Conservation (phyloP, 2,113 vertebrate genomes). For the Verasper variegatus region DNA sequence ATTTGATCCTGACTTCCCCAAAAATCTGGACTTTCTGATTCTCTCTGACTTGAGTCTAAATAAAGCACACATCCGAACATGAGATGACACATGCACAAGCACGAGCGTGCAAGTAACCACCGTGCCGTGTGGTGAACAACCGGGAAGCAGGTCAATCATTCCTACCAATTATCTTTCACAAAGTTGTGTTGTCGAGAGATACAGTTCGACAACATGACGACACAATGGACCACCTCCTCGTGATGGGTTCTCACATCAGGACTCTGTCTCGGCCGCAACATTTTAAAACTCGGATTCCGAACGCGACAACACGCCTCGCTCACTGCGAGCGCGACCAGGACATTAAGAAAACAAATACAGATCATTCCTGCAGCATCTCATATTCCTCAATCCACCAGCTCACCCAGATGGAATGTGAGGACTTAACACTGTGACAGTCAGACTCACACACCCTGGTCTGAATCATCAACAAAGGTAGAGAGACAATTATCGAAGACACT, state of each 20-base stretch:
- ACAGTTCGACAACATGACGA: neutral
- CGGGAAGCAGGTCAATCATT: no score
- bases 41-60: neutral
- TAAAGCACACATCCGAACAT: neutral
- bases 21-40: neutral
- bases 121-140: no score
- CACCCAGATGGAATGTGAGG: slow-evolving; percentile 53
- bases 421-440: neutral
- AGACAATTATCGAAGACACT: neutral
- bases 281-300: neutral
- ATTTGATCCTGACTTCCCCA: neutral
- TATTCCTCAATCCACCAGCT: slow-evolving; percentile 15
- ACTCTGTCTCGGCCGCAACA: neutral
- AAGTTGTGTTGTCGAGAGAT: neutral
- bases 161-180: no score
- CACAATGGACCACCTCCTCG: no score
- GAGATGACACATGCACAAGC: neutral
- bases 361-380: slow-evolving; percentile 48
- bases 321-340: neutral
- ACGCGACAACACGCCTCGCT: neutral
- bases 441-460: slow-evolving; percentile 42
- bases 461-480: slow-evolving; percentile 26
- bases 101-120: neutral
- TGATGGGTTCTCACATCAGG: neutral
- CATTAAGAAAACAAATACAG: slow-evolving; percentile 6